A percentile compares a stretch with the other conserved stretches of the same genome.
These are phyloP conservation scores for Apostichopus japonicus DNA, from an alignment of 35 echinoderm and acorn worm species.

Conservation along the genomic window DNA sequence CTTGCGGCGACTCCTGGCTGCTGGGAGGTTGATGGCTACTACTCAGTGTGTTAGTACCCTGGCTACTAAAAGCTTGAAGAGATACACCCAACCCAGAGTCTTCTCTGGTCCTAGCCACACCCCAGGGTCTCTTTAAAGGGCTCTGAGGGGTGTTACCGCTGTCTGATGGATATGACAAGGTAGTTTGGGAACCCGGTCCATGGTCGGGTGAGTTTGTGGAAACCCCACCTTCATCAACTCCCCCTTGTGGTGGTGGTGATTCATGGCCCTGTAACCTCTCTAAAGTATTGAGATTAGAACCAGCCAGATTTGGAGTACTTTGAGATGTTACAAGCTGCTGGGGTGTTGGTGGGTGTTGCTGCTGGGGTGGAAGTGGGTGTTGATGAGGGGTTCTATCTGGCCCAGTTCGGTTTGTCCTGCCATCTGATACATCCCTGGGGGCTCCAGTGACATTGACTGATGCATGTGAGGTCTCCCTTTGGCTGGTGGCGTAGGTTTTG, in stretches of 20 bases:
- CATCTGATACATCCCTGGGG: slow-evolving; percentile 29
- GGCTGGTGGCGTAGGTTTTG: not conserved
- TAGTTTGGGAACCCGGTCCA: slow-evolving; percentile 19
- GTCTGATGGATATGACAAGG: not conserved
- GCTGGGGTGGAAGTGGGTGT: not conserved
- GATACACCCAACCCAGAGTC: slow-evolving; percentile 46
- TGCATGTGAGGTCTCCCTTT: not conserved
- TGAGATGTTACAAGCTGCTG: slow-evolving; percentile 20
- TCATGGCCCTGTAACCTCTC: not conserved
- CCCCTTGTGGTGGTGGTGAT: not conserved
- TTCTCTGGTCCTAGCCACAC: not conserved
- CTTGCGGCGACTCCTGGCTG: slow-evolving; percentile 23
- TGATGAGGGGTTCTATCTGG: not conserved
- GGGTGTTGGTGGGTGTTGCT: not conserved
- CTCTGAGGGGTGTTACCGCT: not conserved
- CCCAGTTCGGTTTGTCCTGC: not conserved
- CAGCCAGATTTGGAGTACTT: not conserved
- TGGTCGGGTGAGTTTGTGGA: not conserved
- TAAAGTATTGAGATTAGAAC: not conserved
- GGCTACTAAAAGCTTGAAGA: slow-evolving; percentile 12
- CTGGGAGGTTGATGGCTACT: not conserved
- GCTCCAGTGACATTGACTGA: not conserved
- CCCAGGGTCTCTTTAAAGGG: slow-evolving; percentile 21
- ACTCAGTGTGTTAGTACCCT: not conserved
- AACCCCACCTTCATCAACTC: slow-evolving; percentile 14